Conservation (phyloP, 2,797 vertebrate genomes). For the Oophaga sylvatica region DNA sequence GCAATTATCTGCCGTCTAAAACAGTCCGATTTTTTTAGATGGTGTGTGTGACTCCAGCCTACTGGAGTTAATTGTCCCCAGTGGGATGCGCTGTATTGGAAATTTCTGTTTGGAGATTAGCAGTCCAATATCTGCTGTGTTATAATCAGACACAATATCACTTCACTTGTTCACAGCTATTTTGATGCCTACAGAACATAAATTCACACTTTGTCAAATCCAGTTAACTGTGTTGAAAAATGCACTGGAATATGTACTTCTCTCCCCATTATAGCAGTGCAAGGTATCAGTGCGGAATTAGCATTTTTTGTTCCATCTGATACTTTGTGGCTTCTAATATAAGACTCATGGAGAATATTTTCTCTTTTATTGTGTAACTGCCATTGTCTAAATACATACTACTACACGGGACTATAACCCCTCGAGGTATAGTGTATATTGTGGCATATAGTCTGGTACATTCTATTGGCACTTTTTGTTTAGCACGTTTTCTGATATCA, state of each 20-base stretch:
- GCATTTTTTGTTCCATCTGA: neutral
- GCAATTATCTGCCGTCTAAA: too few relatives aligned
- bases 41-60: too few relatives aligned
- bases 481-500: too few relatives aligned
- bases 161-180: constrained; percentile 18
- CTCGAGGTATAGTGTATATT: too few relatives aligned
- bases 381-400: too few relatives aligned
- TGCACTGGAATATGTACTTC: neutral
- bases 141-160: constrained; percentile 26
- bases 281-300: neutral
- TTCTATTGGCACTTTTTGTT: too few relatives aligned
- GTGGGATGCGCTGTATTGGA: neutral
- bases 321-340: neutral
- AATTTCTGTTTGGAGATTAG: constrained; percentile 21
- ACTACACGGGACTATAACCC: too few relatives aligned
- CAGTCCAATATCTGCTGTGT: constrained; percentile 15
- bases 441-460: too few relatives aligned
- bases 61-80: neutral
- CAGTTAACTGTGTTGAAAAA: neutral
- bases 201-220: constrained; percentile 18
- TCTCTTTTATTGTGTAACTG: too few relatives aligned
- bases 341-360: neutral
- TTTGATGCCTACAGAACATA: constrained; percentile 9
- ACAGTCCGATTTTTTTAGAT: too few relatives aligned
- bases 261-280: neutral